These are phyloP conservation scores for Pitta sordida DNA, from an alignment of 2,113 vertebrate genomes.

Conservation along the genomic window DNA sequence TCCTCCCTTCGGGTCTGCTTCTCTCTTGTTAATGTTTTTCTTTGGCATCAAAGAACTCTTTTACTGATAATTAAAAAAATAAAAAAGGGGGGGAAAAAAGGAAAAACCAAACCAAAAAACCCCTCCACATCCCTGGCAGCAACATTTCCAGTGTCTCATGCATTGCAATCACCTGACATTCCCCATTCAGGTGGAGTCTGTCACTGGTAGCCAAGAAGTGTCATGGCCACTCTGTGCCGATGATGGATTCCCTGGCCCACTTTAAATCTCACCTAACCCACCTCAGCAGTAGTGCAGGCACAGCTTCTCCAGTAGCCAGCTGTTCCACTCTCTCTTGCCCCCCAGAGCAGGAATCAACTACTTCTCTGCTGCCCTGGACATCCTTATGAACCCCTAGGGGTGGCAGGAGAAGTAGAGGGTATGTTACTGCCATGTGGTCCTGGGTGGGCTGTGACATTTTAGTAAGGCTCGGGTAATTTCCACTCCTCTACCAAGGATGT, in stretches of 20 bases:
- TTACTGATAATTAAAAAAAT: neutral
- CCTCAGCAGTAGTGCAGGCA: neutral
- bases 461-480: neutral
- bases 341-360: neutral
- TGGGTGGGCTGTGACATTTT: neutral
- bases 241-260: neutral
- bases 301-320: rapidly evolving
- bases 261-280: neutral
- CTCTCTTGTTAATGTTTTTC: neutral
- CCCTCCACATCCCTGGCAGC: neutral
- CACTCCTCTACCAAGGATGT: neutral
- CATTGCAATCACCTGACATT: neutral
- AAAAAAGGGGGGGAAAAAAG: rapidly evolving
- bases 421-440: neutral
- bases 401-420: neutral
- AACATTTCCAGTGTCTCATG: neutral
- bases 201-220: neutral
- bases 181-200: neutral
- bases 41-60: neutral
- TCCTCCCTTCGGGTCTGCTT: neutral
- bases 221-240: rapidly evolving
- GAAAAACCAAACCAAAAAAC: neutral
- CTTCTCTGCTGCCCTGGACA: rapidly evolving
- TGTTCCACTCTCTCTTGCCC: neutral
- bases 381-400: rapidly evolving